Base-by-base conservation (phyloP, 2,888 invertebrate genomes). In the Sminthurinus aureus region DNA sequence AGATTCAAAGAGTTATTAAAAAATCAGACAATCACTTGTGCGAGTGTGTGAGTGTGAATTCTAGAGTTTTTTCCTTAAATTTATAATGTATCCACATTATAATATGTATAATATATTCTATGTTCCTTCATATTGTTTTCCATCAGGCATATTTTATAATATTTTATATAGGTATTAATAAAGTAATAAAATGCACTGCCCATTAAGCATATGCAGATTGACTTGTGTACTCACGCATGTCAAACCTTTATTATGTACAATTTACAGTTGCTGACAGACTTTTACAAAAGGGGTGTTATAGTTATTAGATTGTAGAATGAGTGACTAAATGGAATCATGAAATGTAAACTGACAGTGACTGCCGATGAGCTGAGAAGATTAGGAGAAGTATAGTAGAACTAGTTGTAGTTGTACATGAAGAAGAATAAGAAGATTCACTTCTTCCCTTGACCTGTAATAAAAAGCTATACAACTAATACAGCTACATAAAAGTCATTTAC, bases 381-480 rank as follows among this genome's bases (percentile, higher is more conserved):
- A 38, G 38, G 1, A 38, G 38, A 38, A 38, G 38, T 38, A 1
- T 4, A 38, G 38, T 38, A n/a, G n/a, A n/a, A n/a, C n/a, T n/a
- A n/a, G n/a, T n/a, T n/a, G n/a, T n/a, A 38, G 38, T 38, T 38
- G n/a, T 67, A 22, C 18, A 38, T 38, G 20, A 11, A 15, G 8
- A 20, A 67, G n/a, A 71, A 71, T 1, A 69, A 71, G 71, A 71
- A 26, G 71, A 71, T 24, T 71, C 71, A 9, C 71, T 71, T 71
- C 15, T 71, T 71, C 24, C 71, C 71, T 71, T 71, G 71, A 71
- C 71, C 71, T 26, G 71, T 24, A 71, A 71, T 22, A 71, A 22
- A 58, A 58, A 13, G 18, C 58, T 38, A 71, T 24, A 71, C 22
- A 22, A 18, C 20, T 11, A 69, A 15, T n/a, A 69, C 20, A 69